phyloP scores from a whole-genome alignment of 2,797 vertebrate genomes.

The Spinus pinus region DNA sequence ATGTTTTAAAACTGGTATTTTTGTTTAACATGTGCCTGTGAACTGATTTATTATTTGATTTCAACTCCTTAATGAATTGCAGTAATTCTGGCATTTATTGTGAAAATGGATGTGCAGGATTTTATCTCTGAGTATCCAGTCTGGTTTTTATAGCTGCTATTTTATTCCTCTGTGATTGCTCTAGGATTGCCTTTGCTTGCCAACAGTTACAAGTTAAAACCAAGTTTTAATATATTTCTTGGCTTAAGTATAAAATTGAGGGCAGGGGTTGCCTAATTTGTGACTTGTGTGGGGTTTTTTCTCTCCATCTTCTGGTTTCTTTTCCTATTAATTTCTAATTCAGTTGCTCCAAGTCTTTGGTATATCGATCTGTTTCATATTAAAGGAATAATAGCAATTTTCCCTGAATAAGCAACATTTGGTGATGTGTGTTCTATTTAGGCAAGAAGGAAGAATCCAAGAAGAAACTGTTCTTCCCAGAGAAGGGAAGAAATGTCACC shows the following conservation, averaged over 20 bases:
- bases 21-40: not conserved
- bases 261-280: not conserved
- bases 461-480: not conserved
- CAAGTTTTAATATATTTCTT: conserved; percentile 21
- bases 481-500: not conserved
- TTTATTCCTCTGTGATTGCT: conserved; percentile 17
- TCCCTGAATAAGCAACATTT: not conserved
- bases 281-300: not conserved
- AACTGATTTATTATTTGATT: not conserved
- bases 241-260: not conserved
- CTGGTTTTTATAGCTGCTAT: not conserved
- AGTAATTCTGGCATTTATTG: conserved; percentile 7
- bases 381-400: not conserved
- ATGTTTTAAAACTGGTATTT: not conserved
- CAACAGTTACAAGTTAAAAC: conserved; percentile 17
- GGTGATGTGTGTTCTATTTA: not conserved
- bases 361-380: not conserved
- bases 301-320: not conserved
- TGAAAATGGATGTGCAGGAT: not conserved
- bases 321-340: not conserved
- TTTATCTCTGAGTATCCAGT: not conserved
- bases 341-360: not conserved
- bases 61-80: not conserved
- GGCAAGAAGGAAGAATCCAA: not conserved
- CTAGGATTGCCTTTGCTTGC: not conserved